Base-by-base conservation (phyloP, 2,888 invertebrate genomes). In the Synanthedon myopaeformis region DNA sequence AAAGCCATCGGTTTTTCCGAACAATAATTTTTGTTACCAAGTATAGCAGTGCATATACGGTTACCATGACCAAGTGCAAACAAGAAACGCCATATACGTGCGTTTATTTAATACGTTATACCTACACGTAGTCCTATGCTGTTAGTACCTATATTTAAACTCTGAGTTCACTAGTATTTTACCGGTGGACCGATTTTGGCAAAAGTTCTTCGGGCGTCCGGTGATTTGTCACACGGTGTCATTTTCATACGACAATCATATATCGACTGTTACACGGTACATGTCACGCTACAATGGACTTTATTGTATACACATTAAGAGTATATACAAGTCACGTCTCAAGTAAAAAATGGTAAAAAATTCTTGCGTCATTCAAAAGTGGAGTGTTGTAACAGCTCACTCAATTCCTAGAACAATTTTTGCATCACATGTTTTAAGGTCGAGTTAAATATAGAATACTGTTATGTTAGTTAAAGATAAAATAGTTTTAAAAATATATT, bases 161-260 rank as follows among this genome's bases (percentile, higher is more conserved):
- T 45, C 45, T 45, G 45, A 45, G 45, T 45, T 45, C 45, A 45
- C 45, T n/a, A 19, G 49, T 49, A 17, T 11, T 49, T 49, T 49
- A 49, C 49, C 49, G 23, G 12, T 45, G 17, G 12, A 19, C 17
- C 23, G 19, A 13, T 49, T 50, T 59, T 60, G 60, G 59, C 60
- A 58, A 49, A 45, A n/a, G 51, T 52, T 42, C 52, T 14, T 13
- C 42, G n/a, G 8, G 55, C 56, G 49, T 60, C 61, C 60, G 58
- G 59, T 56, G 53, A 58, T 62, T 57, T 58, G 61, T 62, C 60
- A 61, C 55, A 55, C 51, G 53, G 49, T 55, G 61, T 53, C 61
- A 56, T 42, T 28, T 19, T 19, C 17, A 23, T 19, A 23, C 17
- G 17, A 13, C 49, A 49, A 19, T 12, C 35, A 5, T 35, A 35